Evolutionary conservation across 2,113 vertebrate genomes (phyloP), one percentile per base, ranked within the genome.

Genomic region (Tamias sibiricus): DNA sequence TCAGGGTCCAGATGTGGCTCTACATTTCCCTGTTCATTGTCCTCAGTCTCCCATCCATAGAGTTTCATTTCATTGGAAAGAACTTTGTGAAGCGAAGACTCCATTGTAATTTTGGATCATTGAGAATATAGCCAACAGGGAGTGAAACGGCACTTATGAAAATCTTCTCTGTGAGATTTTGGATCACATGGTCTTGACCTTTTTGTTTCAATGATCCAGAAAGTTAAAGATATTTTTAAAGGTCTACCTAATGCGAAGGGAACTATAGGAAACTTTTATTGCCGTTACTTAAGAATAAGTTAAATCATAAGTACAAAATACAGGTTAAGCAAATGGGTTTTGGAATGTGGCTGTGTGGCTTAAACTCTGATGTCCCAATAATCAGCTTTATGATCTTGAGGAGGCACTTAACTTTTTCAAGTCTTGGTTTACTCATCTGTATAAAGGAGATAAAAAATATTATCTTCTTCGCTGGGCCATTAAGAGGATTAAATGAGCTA

Each of bases 181-280:
- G 57, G 35, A 91, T 75, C 17, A 40, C 13, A 89, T 79, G 22
- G 4, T 91, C 52, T 54, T 75, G 2, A 91, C 75, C 83, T 94
- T 97, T 93, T 75, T 20, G 94, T 93, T 93, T 93, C 82, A 93
- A 30, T 57, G 57, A 87, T 94, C 54, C 81, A 89, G 72, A 95
- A 94, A 92, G 75, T 64, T 95, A 91, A 83, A 91, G 42, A 74
- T 88, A 84, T 59, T 91, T 91, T 92, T 87, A 90, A 96, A 96
- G 76, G 40, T 90, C 40, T 77, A 40, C 52, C 2, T 90, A 30
- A 64, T 74, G 49, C 74, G 37, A 93, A 87, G 47, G 88, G 35
- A 92, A 94, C 24, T 62, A 74, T n/a, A 91, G 19, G 28, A 93
- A 89, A 44, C 9, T 79, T 91, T 88, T 77, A 92, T 75, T 24